Evolutionary conservation across 1,140 invertebrate species (phyloP), one percentile per base, ranked within the genome.

Genomic region (Cephus cinctus): DNA sequence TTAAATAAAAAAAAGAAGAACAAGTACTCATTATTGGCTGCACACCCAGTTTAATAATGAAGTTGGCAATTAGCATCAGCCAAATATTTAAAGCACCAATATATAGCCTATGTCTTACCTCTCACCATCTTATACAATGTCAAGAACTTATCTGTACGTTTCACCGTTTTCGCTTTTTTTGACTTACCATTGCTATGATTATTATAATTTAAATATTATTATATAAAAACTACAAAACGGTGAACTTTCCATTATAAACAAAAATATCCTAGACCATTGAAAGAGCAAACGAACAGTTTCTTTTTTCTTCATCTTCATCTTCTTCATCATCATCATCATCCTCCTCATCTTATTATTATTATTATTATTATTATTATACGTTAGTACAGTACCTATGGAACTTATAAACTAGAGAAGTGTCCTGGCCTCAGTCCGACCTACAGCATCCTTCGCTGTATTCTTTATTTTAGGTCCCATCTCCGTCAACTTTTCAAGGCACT

Each of bases 381-480:
- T 40, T 52, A 62, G 22, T 47, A 55, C 52, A 57, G 32, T 62
- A 53, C 50, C 54, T 67, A 56, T 61, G 47, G 48, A 68, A 59
- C 65, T 71, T 71, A 71, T 40, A 55, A 66, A 56, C 65, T 69
- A 69, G 55, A 69, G 66, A 69, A 69, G 65, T 69, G 61, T 69
- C 57, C 63, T 57, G 56, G 63, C 67, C 57, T 62, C 60, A 57
- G 50, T 61, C 62, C 60, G 57, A 65, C 50, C 59, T 69, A 62
- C 55, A 60, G 57, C 52, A 44, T 39, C 38, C 50, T 34, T 9
- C 14, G 52, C 56, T 62, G 54, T 58, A 65, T 62, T 64, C 54
- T 54, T 47, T 59, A 54, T 50, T 43, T 51, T 55, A 67, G 57
- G 60, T 69, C 56, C 58, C 61, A 52, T 59, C 57, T 59, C 53